phyloP scores from a whole-genome alignment of 23 tunicate species.

The Diplosoma virens region DNA sequence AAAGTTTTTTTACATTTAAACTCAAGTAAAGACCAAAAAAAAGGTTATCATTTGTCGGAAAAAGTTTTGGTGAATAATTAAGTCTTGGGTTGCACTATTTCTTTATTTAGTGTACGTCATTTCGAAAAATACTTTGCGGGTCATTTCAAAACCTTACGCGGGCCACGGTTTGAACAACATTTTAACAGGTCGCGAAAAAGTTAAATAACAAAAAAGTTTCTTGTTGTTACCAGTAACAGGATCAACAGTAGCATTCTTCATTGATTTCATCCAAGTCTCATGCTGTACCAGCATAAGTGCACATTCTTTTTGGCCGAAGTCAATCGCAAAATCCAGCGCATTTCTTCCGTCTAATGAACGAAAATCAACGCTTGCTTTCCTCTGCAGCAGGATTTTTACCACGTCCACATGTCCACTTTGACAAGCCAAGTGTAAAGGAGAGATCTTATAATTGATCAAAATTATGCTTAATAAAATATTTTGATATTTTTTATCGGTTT shows the following conservation, averaged over 20 bases:
- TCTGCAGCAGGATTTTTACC: conserved; percentile 51
- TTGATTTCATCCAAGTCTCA: conserved; percentile 62
- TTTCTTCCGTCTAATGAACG: conserved; percentile 82
- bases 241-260: conserved; percentile 63
- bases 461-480: too few species aligned
- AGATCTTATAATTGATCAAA: too few species aligned
- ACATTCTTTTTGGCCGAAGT: conserved; percentile 73
- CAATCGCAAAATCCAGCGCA: conserved; percentile 83
- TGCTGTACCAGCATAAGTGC: conserved; percentile 62
- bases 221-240: conserved; percentile 86
- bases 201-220: too few species aligned
- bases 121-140: neutral
- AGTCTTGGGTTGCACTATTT: too few species aligned
- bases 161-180: too few species aligned
- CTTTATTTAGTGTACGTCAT: neutral
- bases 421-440: conserved; percentile 65
- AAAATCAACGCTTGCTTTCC: conserved; percentile 85
- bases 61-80: too few species aligned
- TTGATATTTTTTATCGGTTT: too few species aligned
- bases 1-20: too few species aligned
- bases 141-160: too few species aligned
- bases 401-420: conserved; percentile 81
- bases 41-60: too few species aligned
- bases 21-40: too few species aligned
- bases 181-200: neutral